Conservation (phyloP, 2,113 vertebrate species). For the Istiophorus platypterus region DNA sequence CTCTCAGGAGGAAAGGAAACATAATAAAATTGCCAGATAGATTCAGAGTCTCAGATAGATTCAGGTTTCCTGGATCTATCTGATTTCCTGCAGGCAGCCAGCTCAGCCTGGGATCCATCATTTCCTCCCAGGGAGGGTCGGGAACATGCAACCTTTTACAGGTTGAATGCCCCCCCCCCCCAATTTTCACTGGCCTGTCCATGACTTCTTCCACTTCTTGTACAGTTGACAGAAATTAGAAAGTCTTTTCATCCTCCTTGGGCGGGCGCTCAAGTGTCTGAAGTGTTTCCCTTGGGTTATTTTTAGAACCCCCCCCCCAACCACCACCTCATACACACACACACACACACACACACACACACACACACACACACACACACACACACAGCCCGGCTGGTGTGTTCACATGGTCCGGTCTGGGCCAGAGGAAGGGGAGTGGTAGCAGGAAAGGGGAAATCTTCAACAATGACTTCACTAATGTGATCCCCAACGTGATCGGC, state of each 20-base stretch:
- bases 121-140: slow-evolving; percentile 15
- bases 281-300: slow-evolving; percentile 51
- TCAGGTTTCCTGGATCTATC: too few species aligned
- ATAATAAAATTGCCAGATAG: too few species aligned
- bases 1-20: too few species aligned
- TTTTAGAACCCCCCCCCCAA: slow-evolving; percentile 52
- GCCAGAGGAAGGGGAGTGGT: slow-evolving; percentile 72
- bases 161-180: slow-evolving; percentile 31
- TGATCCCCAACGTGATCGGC: slow-evolving; percentile 54
- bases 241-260: not conserved
- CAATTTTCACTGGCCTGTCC: not conserved
- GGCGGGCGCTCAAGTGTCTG: slow-evolving; percentile 18
- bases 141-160: not conserved
- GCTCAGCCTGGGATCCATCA: slow-evolving; percentile 18
- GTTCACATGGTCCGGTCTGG: slow-evolving; percentile 69
- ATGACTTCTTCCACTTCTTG: not conserved
- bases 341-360: too few species aligned
- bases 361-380: too few species aligned
- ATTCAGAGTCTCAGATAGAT: too few species aligned
- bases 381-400: not conserved
- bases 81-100: not conserved
- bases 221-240: not conserved
- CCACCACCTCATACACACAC: slow-evolving; percentile 9
- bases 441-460: slow-evolving; percentile 47
- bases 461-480: slow-evolving; percentile 74